Percentiles rank a stretch among this genome's conserved stretches.
Evolutionary conservation across 2,797 vertebrate species (phyloP).

Genomic region (Numenius phaeopus): DNA sequence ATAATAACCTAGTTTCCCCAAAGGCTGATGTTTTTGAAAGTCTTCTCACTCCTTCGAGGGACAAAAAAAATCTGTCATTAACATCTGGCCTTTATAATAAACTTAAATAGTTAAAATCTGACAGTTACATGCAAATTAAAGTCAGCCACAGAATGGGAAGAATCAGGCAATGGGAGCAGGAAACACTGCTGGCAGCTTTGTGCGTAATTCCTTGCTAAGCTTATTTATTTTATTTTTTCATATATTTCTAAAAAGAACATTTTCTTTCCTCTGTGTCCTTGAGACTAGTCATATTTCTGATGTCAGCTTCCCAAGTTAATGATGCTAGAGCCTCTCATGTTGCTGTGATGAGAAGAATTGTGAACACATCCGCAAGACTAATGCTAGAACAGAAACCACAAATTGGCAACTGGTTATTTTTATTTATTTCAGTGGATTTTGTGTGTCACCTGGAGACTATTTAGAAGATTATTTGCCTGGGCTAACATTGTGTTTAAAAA

Average conservation of each 20-base stretch:
- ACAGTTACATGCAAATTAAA: slow-evolving; percentile 9
- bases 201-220: background rate
- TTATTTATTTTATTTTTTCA: slow-evolving; percentile 14
- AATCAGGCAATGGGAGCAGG: background rate
- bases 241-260: background rate
- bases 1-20: background rate
- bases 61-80: background rate
- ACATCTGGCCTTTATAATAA: slow-evolving; percentile 46
- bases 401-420: slow-evolving; percentile 69
- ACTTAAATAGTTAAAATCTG: slow-evolving; percentile 31
- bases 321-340: background rate
- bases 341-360: background rate
- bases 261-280: background rate
- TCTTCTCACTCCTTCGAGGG: background rate
- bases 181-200: background rate
- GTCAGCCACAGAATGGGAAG: background rate
- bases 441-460: slow-evolving; percentile 77
- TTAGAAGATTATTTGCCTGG: slow-evolving; percentile 72
- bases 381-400: slow-evolving; percentile 34
- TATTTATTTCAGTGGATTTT: slow-evolving; percentile 74
- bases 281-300: background rate
- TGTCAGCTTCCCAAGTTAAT: background rate
- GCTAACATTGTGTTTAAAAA: slow-evolving; percentile 76
- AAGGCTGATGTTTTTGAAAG: background rate
- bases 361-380: background rate